Evolutionary conservation across 2,113 vertebrate genomes (phyloP).

Genomic region (Oceanites oceanicus): DNA sequence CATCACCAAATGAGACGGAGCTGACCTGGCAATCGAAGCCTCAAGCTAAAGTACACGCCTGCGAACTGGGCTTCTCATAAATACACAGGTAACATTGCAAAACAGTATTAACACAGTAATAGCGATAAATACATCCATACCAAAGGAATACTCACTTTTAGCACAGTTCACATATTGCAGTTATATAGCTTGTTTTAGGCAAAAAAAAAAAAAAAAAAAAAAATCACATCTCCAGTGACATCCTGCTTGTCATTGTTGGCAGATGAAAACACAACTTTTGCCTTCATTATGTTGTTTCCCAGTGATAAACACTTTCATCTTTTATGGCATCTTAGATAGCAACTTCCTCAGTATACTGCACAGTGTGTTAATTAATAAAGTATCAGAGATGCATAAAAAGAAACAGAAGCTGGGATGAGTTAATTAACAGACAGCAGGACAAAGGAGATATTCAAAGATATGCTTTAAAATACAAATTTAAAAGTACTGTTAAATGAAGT

Average conservation of each 20-base stretch:
- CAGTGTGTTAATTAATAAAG: constrained; percentile 20
- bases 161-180: background rate
- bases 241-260: background rate
- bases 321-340: background rate
- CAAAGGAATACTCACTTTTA: accelerated
- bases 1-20: background rate
- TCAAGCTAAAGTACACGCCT: accelerated
- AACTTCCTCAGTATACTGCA: background rate
- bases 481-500: background rate
- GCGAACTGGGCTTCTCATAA: background rate
- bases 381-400: background rate
- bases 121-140: background rate
- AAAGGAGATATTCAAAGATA: background rate
- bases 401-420: background rate
- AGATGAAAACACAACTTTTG: background rate
- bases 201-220: background rate
- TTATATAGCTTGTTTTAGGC: background rate
- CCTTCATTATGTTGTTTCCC: constrained; percentile 7
- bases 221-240: background rate
- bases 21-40: accelerated
- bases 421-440: constrained; percentile 32
- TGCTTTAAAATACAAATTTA: background rate
- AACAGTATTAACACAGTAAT: background rate
- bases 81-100: background rate
- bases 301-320: constrained; percentile 7